phyloP scores from a whole-genome alignment of 2,797 vertebrate genomes.

The Lagorchestes hirsutus region DNA sequence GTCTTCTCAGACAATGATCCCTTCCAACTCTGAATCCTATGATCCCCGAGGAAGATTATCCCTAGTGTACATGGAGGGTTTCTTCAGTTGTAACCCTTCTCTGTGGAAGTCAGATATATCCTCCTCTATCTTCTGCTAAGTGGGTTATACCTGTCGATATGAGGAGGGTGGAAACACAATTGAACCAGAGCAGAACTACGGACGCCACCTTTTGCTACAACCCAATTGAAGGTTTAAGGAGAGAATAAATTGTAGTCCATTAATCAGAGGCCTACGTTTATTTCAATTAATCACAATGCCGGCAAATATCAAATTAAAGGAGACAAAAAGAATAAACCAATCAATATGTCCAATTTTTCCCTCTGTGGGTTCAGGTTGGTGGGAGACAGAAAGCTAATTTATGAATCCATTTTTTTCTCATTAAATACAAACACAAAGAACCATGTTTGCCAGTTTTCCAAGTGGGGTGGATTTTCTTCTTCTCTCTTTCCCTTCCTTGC shows the following conservation, averaged over 20 bases:
- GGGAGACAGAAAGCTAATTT: constrained; percentile 68
- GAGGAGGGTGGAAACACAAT: not conserved
- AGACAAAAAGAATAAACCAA: constrained; percentile 81
- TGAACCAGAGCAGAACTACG: not conserved
- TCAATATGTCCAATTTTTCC: constrained; percentile 78
- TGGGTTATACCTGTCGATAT: not conserved
- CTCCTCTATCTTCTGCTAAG: not conserved
- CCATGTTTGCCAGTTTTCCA: constrained; percentile 67
- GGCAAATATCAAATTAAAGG: constrained; percentile 80
- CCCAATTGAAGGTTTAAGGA: not conserved
- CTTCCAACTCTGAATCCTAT: not conserved
- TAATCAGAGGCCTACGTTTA: constrained; percentile 78
- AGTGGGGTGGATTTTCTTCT: constrained; percentile 53
- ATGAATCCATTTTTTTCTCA: constrained; percentile 61
- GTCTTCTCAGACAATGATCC: not conserved
- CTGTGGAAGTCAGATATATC: not conserved
- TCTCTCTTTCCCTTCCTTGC: not conserved
- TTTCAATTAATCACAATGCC: constrained; percentile 78
- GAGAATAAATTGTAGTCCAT: constrained; percentile 27
- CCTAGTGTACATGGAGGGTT: not conserved
- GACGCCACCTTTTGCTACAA: not conserved
- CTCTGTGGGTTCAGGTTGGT: constrained; percentile 55
- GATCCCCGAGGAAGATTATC: not conserved
- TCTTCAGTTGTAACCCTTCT: not conserved
- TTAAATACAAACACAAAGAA: constrained; percentile 55